These are phyloP conservation scores for Agrotis puta DNA, from an alignment of 2,888 invertebrate genomes.

Conservation along the genomic window DNA sequence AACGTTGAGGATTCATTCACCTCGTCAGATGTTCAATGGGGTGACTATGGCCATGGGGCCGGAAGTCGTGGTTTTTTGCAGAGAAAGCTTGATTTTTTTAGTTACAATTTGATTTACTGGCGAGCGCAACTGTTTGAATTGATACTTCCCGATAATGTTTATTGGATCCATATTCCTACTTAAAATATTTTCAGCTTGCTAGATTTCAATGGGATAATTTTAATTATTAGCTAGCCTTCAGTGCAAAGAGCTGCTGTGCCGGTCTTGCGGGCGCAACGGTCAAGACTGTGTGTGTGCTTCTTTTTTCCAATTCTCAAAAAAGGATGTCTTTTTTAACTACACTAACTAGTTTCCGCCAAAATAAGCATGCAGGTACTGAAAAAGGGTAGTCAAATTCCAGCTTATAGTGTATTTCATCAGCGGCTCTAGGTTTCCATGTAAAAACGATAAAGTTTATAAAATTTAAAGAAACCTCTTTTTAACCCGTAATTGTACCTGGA, in stretches of 20 bases:
- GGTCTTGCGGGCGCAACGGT: too few species aligned
- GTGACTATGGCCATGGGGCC: conserved; percentile 76
- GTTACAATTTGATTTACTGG: conserved; percentile 78
- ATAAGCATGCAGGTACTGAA: too few species aligned
- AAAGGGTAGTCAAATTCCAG: too few species aligned
- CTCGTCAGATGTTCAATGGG: conserved; percentile 90
- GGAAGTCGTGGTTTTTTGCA: conserved; percentile 83
- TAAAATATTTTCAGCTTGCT: background rate
- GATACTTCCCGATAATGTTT: conserved; percentile 6
- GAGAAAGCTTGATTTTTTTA: conserved; percentile 77
- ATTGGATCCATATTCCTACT: background rate
- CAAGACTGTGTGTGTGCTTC: too few species aligned
- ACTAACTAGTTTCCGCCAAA: too few species aligned
- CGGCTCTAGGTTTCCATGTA: background rate
- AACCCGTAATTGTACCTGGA: conserved; percentile 8
- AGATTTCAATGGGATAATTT: too few species aligned
- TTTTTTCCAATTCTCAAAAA: too few species aligned
- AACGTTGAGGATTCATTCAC: conserved; percentile 86
- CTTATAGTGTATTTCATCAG: too few species aligned
- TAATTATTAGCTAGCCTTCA: too few species aligned
- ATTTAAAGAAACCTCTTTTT: background rate
- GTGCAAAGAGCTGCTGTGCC: too few species aligned
- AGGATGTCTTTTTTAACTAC: too few species aligned
- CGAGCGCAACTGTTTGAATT: conserved; percentile 66
- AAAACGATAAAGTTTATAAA: background rate